phyloP scores from a whole-genome alignment of 2,113 vertebrate species.

The Apodemus speciosus region DNA sequence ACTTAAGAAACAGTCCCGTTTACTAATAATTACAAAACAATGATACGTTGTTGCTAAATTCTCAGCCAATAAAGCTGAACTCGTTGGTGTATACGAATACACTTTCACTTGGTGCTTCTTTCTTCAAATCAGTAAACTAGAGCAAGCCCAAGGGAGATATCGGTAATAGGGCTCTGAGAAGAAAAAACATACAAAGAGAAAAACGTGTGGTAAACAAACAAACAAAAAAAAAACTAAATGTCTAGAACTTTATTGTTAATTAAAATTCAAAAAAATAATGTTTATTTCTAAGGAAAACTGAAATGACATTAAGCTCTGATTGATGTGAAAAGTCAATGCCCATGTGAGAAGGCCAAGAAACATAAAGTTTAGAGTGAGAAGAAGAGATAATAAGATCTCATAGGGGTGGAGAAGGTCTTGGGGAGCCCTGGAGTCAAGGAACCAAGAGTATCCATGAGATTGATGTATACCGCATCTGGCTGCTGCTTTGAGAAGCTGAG shows the following conservation, averaged over 20 bases:
- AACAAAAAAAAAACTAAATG: conserved; percentile 4
- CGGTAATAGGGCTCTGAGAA: neutral
- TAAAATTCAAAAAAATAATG: conserved; percentile 35
- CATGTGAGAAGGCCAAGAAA: neutral
- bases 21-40: conserved; percentile 52
- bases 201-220: conserved; percentile 46
- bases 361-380: neutral
- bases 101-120: conserved; percentile 47
- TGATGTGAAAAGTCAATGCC: neutral
- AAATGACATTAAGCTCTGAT: neutral
- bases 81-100: conserved; percentile 34
- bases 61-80: conserved; percentile 46
- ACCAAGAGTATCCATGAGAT: fast-evolving
- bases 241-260: neutral
- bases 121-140: conserved; percentile 39
- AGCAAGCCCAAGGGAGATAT: neutral
- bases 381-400: too few species aligned
- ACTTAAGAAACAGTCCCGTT: conserved; percentile 11
- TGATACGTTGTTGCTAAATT: conserved; percentile 29
- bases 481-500: neutral
- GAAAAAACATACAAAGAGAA: conserved; percentile 45
- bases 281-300: neutral
- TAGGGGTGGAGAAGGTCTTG: too few species aligned
- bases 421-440: neutral
- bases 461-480: neutral